Base-by-base conservation (phyloP, 2,888 invertebrate species). In the Hirtodrosophila cameraria region DNA sequence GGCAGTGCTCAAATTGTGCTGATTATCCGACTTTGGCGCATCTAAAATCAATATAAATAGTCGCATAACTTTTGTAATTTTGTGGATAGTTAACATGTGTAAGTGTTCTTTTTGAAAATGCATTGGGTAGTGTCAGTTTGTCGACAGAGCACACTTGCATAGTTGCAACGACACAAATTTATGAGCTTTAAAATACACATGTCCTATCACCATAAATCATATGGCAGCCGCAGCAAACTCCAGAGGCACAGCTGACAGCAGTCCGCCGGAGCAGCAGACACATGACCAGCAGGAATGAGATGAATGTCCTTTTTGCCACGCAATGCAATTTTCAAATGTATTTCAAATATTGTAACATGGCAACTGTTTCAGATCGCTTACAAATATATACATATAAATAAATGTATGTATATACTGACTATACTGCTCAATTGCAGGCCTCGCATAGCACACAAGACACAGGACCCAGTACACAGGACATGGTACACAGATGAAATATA, bases 171-270 rank as follows among this genome's bases (percentile, higher is more conserved):
- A 88, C 72, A 88, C 72, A 81, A 86, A 84, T 89, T 88, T 88
- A 84, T 84, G 87, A 78, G 78, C 83, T 78, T 78, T 84, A 87
- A 88, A 89, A 80, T 88, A 87, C 86, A 86, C 83, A 83, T 88
- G 89, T 86, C 84, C 82, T 68, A 68, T 75, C 64, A 71, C 64
- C 78, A 89, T 89, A 88, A 89, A 89, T 88, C 88, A 89, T 64
- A 42, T 59, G 53, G 54, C 62, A 57, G 60, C 41, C 48, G 53
- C 64, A 49, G 50, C 48, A 36, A 18, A n/a, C n/a, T n/a, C 28
- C 25, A 48, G 42, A 46, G 46, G 61, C 64, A 11, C 45, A 68
- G 33, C 57, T 54, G 73, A 49, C 55, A 60, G 66, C 55, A 60
- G 66, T 9, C 20, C 46, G 31, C 11, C 28, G 31, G 39, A 42